Evolutionary conservation across 2,888 invertebrate genomes (phyloP).

Genomic region (Steinernema hermaphroditum): DNA sequence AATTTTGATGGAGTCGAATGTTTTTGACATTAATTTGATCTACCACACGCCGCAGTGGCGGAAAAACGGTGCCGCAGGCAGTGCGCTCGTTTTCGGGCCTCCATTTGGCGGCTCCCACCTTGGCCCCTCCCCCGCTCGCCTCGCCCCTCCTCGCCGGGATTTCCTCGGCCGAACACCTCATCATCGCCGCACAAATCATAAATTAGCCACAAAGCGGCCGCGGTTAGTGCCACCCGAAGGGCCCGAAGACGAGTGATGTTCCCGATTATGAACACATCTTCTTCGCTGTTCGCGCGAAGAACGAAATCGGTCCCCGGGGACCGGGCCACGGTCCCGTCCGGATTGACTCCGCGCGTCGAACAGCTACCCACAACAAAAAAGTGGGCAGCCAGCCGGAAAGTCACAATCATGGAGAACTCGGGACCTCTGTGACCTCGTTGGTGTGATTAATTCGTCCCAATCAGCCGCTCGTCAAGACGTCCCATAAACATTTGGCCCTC

Average conservation of each 20-base stretch:
- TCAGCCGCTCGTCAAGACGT: too few relatives aligned
- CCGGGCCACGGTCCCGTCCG: background rate
- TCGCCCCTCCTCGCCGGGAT: background rate
- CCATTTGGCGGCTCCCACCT: background rate
- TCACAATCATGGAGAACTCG: too few relatives aligned
- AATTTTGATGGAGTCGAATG: slow-evolving; percentile 1
- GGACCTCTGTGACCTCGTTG: too few relatives aligned
- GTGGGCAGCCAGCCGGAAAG: too few relatives aligned
- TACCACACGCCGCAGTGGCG: background rate
- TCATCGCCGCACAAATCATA: slow-evolving; percentile 9
- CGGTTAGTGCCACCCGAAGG: background rate
- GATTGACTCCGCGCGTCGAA: background rate
- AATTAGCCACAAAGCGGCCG: background rate
- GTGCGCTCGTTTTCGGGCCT: background rate
- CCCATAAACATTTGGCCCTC: too few relatives aligned
- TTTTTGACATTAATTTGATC: slow-evolving; percentile 15
- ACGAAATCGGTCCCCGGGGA: slow-evolving; percentile 12
- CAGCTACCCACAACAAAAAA: background rate
- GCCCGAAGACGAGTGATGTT: slow-evolving; percentile 9
- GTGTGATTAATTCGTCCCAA: too few relatives aligned
- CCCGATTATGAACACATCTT: slow-evolving; percentile 24
- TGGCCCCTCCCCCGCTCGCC: background rate
- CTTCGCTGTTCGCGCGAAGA: slow-evolving; percentile 15
- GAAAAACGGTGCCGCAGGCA: background rate
- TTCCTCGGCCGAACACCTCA: too few relatives aligned